Evolutionary conservation across 2,797 vertebrate genomes (phyloP).

Genomic region (Chaetophractus vellerosus): DNA sequence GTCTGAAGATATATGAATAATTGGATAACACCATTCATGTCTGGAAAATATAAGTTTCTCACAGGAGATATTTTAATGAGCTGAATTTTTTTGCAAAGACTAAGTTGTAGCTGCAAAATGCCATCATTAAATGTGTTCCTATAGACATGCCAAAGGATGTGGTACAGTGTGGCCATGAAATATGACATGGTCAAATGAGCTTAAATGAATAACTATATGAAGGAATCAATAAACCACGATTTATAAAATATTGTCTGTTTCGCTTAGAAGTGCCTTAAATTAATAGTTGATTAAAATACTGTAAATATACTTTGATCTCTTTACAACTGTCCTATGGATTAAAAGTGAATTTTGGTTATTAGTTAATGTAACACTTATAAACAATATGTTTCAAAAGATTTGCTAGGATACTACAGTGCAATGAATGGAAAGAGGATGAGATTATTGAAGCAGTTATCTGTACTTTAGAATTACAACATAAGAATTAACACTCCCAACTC

Average conservation of each 20-base stretch:
- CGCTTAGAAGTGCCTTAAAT: conserved; percentile 15
- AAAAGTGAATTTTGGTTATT: conserved; percentile 64
- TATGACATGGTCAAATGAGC: not conserved
- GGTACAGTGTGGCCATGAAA: not conserved
- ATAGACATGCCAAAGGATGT: not conserved
- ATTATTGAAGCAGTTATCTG: not conserved
- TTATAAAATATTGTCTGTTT: conserved; percentile 53
- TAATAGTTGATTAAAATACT: conserved; percentile 65
- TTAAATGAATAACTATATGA: conserved; percentile 6
- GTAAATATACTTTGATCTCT: conserved; percentile 35
- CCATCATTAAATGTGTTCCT: conserved; percentile 41
- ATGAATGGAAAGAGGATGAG: not conserved
- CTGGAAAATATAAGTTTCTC: conserved; percentile 61
- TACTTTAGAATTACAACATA: not conserved
- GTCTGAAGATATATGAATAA: conserved; percentile 62
- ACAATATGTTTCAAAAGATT: conserved; percentile 35
- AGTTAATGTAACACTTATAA: conserved; percentile 37
- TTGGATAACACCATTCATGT: conserved; percentile 41
- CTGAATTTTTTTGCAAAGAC: conserved; percentile 59
- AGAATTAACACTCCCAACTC: not conserved
- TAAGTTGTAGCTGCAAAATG: conserved; percentile 58
- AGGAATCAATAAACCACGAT: conserved; percentile 46
- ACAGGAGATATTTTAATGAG: conserved; percentile 68
- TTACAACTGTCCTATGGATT: not conserved
- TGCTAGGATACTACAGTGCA: not conserved